These are phyloP conservation scores for Sebastes oblongus DNA, from an alignment of 2,797 vertebrate species.

Conservation along the genomic window DNA sequence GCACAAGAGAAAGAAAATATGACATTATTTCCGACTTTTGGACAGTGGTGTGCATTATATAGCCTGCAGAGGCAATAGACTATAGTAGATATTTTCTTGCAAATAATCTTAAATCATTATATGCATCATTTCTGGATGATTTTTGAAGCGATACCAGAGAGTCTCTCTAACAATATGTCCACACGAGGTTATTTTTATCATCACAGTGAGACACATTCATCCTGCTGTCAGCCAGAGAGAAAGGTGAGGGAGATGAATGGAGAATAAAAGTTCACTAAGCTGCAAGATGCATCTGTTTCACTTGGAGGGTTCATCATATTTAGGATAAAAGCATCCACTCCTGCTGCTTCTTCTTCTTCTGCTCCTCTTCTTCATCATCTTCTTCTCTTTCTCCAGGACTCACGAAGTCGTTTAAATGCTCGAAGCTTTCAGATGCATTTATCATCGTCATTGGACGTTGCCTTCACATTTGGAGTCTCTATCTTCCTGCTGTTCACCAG, in stretches of 20 bases:
- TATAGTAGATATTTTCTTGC: not conserved
- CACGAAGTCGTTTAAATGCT: not conserved
- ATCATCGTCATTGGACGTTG: slow-evolving; percentile 4
- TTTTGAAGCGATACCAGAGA: slow-evolving; percentile 30
- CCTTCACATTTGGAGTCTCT: slow-evolving; percentile 11
- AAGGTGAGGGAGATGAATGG: slow-evolving; percentile 52
- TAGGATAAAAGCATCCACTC: not conserved
- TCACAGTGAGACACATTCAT: slow-evolving; percentile 57
- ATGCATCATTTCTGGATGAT: slow-evolving; percentile 29
- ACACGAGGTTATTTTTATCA: slow-evolving; percentile 29
- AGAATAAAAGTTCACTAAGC: slow-evolving; percentile 34
- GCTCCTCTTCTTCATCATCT: too few relatives aligned
- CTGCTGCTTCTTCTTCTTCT: not conserved
- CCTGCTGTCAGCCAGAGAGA: slow-evolving; percentile 48
- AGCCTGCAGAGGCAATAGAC: not conserved
- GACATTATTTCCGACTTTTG: not conserved
- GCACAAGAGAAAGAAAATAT: not conserved
- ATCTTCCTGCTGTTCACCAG: slow-evolving; percentile 14
- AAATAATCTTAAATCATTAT: slow-evolving; percentile 4
- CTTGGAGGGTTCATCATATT: slow-evolving; percentile 23
- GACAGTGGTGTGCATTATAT: too few relatives aligned
- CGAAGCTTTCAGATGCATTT: not conserved
- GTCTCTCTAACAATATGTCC: slow-evolving; percentile 42
- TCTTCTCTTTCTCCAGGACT: not conserved
- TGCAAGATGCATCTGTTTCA: slow-evolving; percentile 14